Base-by-base conservation (phyloP, 2,797 vertebrate species). In the Acipenser oxyrinchus region DNA sequence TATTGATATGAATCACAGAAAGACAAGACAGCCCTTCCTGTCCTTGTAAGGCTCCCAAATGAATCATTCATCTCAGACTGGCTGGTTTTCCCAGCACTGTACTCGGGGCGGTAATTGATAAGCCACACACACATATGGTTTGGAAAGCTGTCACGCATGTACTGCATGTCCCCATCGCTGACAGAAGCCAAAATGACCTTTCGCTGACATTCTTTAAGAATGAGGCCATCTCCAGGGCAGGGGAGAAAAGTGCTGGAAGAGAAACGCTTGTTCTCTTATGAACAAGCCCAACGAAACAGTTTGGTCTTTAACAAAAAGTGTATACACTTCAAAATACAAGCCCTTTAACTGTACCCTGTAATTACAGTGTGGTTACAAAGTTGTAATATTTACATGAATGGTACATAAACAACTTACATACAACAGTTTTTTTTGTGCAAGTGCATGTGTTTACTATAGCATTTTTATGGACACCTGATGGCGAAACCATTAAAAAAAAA, bases 11-110 rank as follows among this genome's bases (percentile, higher is more conserved):
- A 65, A 67, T 71, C 57, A 76, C 69, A 62, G 51, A 70, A 73
- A 77, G 58, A 65, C 62, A 66, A 77, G n/a, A 66, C 63, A 52
- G 13, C 66, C 61, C 65, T 71, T 70, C 64, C 62, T 69, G 62
- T 53, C 62, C 67, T 57, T 68, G 51, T 63, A 48, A 64, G 55
- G 60, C 61, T 66, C 66, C 62, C 69, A 74, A 80, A 76, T 81
- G 72, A 80, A 76, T 77, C 68, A 58, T 52, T 49, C 52, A 55
- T 68, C 10, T 18, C 18, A 58, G 1, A 8, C 69, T n/a, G 60
- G 53, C 4, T 23, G 5, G 0, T 66, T 68, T 49, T 66, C 69
- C 65, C 51, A 58, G 7, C 71, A 12, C 60, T 61, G 12, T 67
- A 49, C n/a, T 8, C 49, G 63, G 55, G 12, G 49, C 69, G 65